phyloP scores from a whole-genome alignment of 2,888 invertebrate species.

The Tetragonisca angustula region DNA sequence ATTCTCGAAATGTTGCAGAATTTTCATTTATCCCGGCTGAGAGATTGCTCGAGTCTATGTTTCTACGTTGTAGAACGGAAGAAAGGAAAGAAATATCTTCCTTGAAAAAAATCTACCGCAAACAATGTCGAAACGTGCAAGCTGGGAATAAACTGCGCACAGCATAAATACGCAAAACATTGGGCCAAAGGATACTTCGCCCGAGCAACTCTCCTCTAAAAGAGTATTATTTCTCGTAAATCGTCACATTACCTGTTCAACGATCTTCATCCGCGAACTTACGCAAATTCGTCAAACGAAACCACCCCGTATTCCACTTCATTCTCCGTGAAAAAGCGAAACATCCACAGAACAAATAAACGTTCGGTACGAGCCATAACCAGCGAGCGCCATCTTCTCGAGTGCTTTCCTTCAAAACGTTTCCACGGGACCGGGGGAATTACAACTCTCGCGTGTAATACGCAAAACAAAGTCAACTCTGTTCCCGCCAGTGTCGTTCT shows the following conservation, averaged over 20 bases:
- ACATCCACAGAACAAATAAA: background rate
- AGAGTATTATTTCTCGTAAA: background rate
- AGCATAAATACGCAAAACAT: background rate
- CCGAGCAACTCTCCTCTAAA: too few relatives aligned
- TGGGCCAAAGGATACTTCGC: background rate
- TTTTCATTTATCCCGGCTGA: too few relatives aligned
- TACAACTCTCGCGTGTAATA: background rate
- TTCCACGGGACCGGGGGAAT: background rate
- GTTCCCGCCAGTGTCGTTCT: too few relatives aligned
- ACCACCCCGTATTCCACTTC: background rate
- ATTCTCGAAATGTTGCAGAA: too few relatives aligned
- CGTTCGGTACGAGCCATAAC: background rate
- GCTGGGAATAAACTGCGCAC: background rate
- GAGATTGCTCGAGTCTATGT: too few relatives aligned
- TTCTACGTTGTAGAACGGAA: too few relatives aligned
- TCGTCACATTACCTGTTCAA: background rate
- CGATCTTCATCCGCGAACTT: too few relatives aligned
- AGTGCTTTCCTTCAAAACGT: background rate
- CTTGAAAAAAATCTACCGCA: too few relatives aligned
- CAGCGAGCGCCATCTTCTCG: background rate
- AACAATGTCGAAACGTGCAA: background rate
- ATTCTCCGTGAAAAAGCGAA: background rate
- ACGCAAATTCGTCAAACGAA: too few relatives aligned
- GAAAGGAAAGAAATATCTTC: too few relatives aligned
- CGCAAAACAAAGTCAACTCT: background rate